A percentile compares a stretch with the other conserved stretches of the same genome.
phyloP scores from a whole-genome alignment of 2,888 invertebrate genomes.

The Lacanobia wlatinum region DNA sequence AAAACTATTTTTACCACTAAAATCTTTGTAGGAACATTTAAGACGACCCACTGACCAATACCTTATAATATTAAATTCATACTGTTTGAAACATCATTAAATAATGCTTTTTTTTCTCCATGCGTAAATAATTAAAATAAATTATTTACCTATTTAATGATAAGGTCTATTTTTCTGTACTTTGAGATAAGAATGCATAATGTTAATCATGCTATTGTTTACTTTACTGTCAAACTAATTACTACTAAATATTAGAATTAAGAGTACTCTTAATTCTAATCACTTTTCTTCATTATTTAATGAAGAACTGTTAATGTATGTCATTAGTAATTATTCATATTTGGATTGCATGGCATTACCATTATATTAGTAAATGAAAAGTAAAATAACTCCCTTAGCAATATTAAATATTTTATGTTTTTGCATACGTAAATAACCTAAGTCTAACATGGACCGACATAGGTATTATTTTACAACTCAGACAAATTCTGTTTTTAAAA shows the following conservation, averaged over 20 bases:
- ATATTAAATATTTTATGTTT: too few species aligned
- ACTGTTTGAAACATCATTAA: neutral
- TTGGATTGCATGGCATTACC: neutral
- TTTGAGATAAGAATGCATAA: neutral
- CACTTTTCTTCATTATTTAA: conserved; percentile 12
- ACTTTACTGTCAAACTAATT: conserved; percentile 30
- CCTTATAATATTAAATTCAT: neutral
- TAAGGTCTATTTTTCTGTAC: conserved; percentile 20
- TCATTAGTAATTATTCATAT: neutral
- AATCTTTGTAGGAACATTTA: neutral
- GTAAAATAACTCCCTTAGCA: too few species aligned
- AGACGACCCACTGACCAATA: too few species aligned
- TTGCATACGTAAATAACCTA: too few species aligned
- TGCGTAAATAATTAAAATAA: neutral
- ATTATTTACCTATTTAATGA: neutral
- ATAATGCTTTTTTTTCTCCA: neutral
- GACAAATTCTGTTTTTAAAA: too few species aligned
- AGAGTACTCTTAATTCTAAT: conserved; percentile 15
- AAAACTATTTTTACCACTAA: conserved; percentile 20
- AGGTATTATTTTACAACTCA: neutral
- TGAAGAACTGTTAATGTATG: conserved; percentile 14
- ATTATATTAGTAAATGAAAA: too few species aligned
- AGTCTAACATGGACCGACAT: neutral
- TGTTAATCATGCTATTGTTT: conserved; percentile 20
- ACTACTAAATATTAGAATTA: neutral